Conservation (phyloP, 2,888 invertebrate genomes). For the Operophtera brumata region DNA sequence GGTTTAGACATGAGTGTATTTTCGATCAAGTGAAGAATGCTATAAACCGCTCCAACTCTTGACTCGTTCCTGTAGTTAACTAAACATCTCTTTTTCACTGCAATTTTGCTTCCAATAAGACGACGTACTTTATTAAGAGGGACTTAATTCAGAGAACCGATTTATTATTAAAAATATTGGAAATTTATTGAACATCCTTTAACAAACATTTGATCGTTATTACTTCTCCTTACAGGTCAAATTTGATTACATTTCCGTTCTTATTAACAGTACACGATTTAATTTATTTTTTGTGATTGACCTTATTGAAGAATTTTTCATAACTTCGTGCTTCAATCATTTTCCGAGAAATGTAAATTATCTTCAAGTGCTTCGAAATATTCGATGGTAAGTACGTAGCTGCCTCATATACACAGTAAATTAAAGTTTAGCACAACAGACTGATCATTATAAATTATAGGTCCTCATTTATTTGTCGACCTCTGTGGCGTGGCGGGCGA, state of each 20-base stretch:
- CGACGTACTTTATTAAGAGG: background rate
- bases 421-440: too few species aligned
- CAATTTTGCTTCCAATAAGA: constrained; percentile 1
- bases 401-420: too few species aligned
- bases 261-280: background rate
- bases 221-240: constrained; percentile 4
- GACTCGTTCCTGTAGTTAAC: background rate
- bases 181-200: background rate
- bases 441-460: too few species aligned
- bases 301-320: background rate
- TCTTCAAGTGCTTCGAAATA: too few species aligned
- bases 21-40: background rate
- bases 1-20: too few species aligned
- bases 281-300: constrained; percentile 1
- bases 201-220: constrained; percentile 1
- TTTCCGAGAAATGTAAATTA: too few species aligned
- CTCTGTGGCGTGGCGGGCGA: too few species aligned
- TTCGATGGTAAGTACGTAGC: too few species aligned
- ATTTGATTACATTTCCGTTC: background rate
- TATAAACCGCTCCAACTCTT: background rate
- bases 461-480: too few species aligned
- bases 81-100: constrained; percentile 6
- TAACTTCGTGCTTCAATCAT: background rate
- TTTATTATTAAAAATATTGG: constrained; percentile 47
- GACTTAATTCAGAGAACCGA: constrained; percentile 46